These are phyloP conservation scores for Manis javanica DNA, from an alignment of 2,797 vertebrate genomes.

Conservation along the genomic window DNA sequence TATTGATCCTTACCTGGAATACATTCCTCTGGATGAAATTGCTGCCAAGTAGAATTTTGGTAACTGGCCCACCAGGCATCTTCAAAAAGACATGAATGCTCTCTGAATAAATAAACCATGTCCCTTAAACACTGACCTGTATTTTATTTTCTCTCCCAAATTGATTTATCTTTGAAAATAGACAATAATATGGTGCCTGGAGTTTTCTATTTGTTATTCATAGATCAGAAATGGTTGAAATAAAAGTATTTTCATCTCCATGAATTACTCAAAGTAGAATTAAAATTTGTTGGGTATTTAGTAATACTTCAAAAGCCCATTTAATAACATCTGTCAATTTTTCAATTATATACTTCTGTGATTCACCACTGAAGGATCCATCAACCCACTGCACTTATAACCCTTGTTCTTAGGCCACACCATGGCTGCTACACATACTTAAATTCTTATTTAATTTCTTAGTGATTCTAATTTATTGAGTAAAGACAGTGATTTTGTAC, in stretches of 20 bases:
- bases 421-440: not conserved
- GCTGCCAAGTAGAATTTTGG: not conserved
- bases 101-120: not conserved
- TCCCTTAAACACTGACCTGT: not conserved
- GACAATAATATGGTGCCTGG: not conserved
- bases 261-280: slow-evolving; percentile 34
- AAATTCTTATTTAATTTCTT: not conserved
- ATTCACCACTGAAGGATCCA: not conserved
- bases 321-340: not conserved
- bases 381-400: not conserved
- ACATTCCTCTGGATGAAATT: not conserved
- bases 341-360: not conserved
- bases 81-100: not conserved
- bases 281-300: not conserved
- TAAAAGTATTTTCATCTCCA: not conserved
- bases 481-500: not conserved
- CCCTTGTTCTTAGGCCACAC: not conserved
- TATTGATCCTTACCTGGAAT: not conserved
- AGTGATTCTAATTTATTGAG: not conserved
- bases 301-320: not conserved
- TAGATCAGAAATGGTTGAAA: not conserved
- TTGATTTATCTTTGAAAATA: slow-evolving; percentile 8
- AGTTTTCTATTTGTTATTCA: slow-evolving; percentile 4
- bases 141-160: not conserved
- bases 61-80: not conserved